Base-by-base conservation (phyloP, 2,113 vertebrate genomes). In the Neofelis nebulosa region DNA sequence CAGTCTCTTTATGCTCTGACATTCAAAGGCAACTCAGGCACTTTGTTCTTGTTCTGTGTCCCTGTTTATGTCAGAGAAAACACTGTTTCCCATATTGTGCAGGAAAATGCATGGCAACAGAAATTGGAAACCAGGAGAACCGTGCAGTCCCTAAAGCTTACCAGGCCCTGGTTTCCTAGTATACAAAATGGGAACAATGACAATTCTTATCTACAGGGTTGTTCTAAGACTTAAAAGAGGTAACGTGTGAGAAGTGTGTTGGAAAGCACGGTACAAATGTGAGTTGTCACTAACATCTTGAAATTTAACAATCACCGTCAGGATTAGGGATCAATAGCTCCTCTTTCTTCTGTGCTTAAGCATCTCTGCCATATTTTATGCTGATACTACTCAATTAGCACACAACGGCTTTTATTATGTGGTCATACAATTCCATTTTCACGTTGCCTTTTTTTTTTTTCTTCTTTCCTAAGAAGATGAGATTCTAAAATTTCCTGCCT, bases 161-260 rank as follows among this genome's bases (percentile, higher is more conserved):
- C 31, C 41, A 7, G 38, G 18, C 45, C 74, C 36, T 48, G 38
- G 52, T 33, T 82, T 86, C 80, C 81, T 63, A 36, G 41, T 48
- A 79, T 85, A 41, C 48, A 61, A 88, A 74, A 85, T 55, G 23
- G 2, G 8, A 93, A 91, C n/a, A 71, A 89, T 73, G 76, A 65
- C 27, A 7, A 69, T 52, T 80, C 69, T 57, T 71, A 78, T 4
- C 80, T 48, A 61, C 7, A 41, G 11, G 23, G 33, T 10, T 63
- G 14, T 21, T 41, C 57, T n/a, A 7, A 38, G 86, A 45, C 27
- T 78, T 68, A 57, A 87, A 61, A 74, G 71, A 89, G 27, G 21
- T 52, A 57, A 87, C 10, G 0, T 18, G 31, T 1, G 50, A 83
- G 71, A 33, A 38, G 4, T 1, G 0, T 2, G 0, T 0, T 69